Base-by-base conservation (phyloP, 2,888 invertebrate species). In the Drepanosiphum platanoidis region DNA sequence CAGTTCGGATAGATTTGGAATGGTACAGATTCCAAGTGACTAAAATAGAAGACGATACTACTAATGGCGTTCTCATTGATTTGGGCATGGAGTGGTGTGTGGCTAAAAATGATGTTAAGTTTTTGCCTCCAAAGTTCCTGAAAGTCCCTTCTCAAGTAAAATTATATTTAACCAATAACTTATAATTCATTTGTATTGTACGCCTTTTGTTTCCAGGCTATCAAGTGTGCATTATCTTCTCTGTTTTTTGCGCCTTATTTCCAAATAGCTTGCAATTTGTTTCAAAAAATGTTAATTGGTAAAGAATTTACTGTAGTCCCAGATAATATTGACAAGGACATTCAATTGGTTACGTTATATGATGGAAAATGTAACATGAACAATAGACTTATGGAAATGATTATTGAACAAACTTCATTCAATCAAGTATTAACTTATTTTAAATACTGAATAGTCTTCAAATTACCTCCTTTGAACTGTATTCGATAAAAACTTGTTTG, bases 11-110 rank as follows among this genome's bases (percentile, higher is more conserved):
- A 22, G 52, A 77, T 32, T 27, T 39, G 9, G 36, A 32, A 9
- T 84, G 84, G 84, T 52, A 84, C 68, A 84, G 84, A n/a, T 84
- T 36, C 70, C 77, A 84, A 84, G 84, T 68, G 3, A 58, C 5
- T 13, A 77, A 39, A 68, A 58, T 77, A 36, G 84, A 84, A 77
- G 58, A 83, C 46, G 68, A 84, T 39, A 52, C 4, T 66, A 34
- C 70, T 42, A 68, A 30, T 68, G 84, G 84, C 1, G n/a, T 77
- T 70, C 70, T 77, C 66, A 84, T 84, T 84, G 84, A 84, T 70
- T 77, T 84, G 52, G 84, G 84, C 13, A 52, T 84, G 1, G 84
- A 84, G 30, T 84, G 22, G 34, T 42, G n/a, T 70, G 30, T 66
- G 39, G 0, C 36, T 36, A 70, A 36, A 58, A 68, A 13, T 15